These are phyloP conservation scores for Callopanchax toddi DNA, from an alignment of 2,113 vertebrate species.

Conservation along the genomic window DNA sequence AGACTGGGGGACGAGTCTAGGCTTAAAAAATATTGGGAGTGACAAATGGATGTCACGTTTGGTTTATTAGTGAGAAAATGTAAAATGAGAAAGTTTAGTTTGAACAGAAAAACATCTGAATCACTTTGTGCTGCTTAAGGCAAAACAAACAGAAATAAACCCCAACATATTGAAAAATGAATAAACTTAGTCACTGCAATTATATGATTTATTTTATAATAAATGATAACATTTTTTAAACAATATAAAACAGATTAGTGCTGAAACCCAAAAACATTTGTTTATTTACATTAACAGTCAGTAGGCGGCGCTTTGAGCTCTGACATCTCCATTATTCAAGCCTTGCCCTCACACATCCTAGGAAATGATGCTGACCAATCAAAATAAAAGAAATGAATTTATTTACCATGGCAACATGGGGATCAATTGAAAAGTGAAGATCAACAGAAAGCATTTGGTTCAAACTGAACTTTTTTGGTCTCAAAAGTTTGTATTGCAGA, in stretches of 20 bases:
- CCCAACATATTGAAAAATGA: too few species aligned
- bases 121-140: too few species aligned
- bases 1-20: too few species aligned
- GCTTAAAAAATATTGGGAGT: too few species aligned
- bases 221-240: constrained; percentile 56
- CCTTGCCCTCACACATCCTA: constrained; percentile 17
- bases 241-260: constrained; percentile 51
- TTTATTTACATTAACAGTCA: constrained; percentile 59
- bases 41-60: too few species aligned
- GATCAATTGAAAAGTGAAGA: neutral
- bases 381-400: neutral
- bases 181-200: neutral
- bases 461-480: neutral
- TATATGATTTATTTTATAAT: constrained; percentile 60
- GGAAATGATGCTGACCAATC: constrained; percentile 46
- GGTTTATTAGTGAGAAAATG: too few species aligned
- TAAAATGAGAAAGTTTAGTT: too few species aligned
- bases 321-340: constrained; percentile 11
- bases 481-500: neutral
- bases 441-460: neutral
- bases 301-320: constrained; percentile 37
- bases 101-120: too few species aligned
- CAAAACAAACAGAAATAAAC: too few species aligned
- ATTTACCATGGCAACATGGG: constrained; percentile 21
- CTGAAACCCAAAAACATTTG: constrained; percentile 15